Evolutionary conservation across 2,113 vertebrate species (phyloP), one percentile per base, ranked within the genome.

Genomic region (Galbula dea): DNA sequence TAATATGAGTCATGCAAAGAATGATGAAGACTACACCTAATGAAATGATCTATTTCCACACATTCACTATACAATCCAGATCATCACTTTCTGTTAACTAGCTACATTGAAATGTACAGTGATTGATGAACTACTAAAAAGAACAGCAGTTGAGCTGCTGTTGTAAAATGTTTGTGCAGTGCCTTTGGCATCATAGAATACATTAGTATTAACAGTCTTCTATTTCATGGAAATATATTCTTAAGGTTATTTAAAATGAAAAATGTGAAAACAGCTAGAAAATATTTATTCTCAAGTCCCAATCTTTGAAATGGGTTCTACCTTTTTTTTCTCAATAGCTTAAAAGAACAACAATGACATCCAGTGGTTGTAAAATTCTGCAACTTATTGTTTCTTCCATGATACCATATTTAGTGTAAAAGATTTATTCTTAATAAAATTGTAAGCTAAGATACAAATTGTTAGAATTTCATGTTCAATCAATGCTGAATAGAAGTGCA

Each of bases 291-390:
- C 30, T 57, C 27, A 24, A 81, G 24, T 39, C 24, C 10, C 13
- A n/a, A 2, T 48, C 58, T 89, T 79, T 76, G 49, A 78, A 74
- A 45, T 69, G 32, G 5, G 21, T 67, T 87, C 19, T 16, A n/a
- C 49, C 20, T 41, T 29, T 76, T 14, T 34, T 30, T 61, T 79
- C 37, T 71, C 34, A 55, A 3, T 45, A 8, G 29, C 79, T 94
- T 51, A 57, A 88, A 83, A 80, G 85, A 69, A 59, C 93, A 95
- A 83, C 66, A 91, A 96, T 81, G 89, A 96, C 92, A 97, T 95
- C 93, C 95, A 85, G 89, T 93, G 94, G 92, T 11, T 96, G 78
- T 77, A 82, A 83, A 86, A 80, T 54, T 76, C 65, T 86, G 68
- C 73, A 90, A 15, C 46, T 54, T 54, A 77, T 48, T 34, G 57